A percentile compares a stretch with the other conserved stretches of the same genome.
phyloP scores from a whole-genome alignment of 2,888 invertebrate species.

The Caenorhabditis virilis region DNA sequence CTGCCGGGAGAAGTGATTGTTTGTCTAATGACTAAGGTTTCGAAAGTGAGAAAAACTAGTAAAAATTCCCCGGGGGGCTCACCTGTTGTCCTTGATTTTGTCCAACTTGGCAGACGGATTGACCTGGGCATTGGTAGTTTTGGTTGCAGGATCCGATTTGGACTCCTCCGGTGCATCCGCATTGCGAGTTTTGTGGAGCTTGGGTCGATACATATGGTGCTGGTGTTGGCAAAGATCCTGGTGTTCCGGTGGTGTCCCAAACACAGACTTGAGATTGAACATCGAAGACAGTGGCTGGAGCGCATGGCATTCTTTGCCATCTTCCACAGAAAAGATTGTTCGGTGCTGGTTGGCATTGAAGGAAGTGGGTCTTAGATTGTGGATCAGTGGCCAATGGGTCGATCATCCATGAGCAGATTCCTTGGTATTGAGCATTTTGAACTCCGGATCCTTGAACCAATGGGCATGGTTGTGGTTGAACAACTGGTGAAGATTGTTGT shows the following conservation, averaged over 20 bases:
- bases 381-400: constrained; percentile 67
- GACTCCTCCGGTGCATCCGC: constrained; percentile 65
- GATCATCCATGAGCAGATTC: constrained; percentile 69
- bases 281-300: constrained; percentile 67
- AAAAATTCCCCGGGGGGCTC: constrained; percentile 3
- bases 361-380: constrained; percentile 57
- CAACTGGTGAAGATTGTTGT: constrained; percentile 54
- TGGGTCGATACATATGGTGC: constrained; percentile 57
- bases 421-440: constrained; percentile 65
- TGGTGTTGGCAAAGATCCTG: constrained; percentile 54
- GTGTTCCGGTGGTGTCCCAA: constrained; percentile 44
- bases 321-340: constrained; percentile 68
- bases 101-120: constrained; percentile 67
- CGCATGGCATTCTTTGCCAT: constrained; percentile 67
- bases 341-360: constrained; percentile 67
- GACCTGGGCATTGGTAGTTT: constrained; percentile 67
- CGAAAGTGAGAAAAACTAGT: neutral
- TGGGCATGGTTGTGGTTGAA: constrained; percentile 67
- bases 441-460: constrained; percentile 64
- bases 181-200: constrained; percentile 52
- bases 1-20: too few relatives aligned
- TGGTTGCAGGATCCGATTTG: constrained; percentile 66
- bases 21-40: too few relatives aligned
- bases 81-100: constrained; percentile 55
- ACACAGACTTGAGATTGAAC: constrained; percentile 52